Percentiles rank a stretch among this genome's conserved stretches.
Conservation (phyloP, 2,888 invertebrate species). For the Drosophila austrosaltans region DNA sequence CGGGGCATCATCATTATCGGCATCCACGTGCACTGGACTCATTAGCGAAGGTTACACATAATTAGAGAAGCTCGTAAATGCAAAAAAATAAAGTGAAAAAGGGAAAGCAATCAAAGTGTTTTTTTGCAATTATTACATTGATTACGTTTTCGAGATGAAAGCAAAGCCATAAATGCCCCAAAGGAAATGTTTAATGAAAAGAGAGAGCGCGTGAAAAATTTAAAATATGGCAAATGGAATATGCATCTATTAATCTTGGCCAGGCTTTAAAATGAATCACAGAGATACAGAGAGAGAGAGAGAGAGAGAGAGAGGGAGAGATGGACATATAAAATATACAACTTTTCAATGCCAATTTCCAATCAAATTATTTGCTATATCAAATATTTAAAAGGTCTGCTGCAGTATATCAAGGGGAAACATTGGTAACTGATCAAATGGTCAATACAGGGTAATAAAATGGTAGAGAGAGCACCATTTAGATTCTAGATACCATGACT, state of each 20-base stretch:
- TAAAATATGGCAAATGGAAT: too few species aligned
- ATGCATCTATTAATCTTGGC: slow-evolving; percentile 14
- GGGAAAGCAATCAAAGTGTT: slow-evolving; percentile 52
- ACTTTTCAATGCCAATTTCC: slow-evolving; percentile 54
- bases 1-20: slow-evolving; percentile 13
- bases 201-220: too few species aligned
- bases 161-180: slow-evolving; percentile 40
- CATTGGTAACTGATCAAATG: slow-evolving; percentile 32
- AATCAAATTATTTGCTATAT: slow-evolving; percentile 74
- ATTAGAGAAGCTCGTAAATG: slow-evolving; percentile 46
- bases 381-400: slow-evolving; percentile 67
- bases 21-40: slow-evolving; percentile 50
- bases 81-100: slow-evolving; percentile 32
- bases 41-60: slow-evolving; percentile 58
- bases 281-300: background rate
- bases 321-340: background rate
- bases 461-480: background rate
- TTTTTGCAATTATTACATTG: slow-evolving; percentile 63
- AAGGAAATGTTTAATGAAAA: slow-evolving; percentile 30
- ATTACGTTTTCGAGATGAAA: slow-evolving; percentile 52
- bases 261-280: slow-evolving; percentile 26
- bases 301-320: background rate
- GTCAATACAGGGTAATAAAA: slow-evolving; percentile 27
- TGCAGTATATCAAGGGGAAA: slow-evolving; percentile 25
- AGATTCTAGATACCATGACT: background rate